A percentile compares a stretch with the other conserved stretches of the same genome.
Conservation (phyloP, 2,113 vertebrate species). For the Hippocampus abdominalis region DNA sequence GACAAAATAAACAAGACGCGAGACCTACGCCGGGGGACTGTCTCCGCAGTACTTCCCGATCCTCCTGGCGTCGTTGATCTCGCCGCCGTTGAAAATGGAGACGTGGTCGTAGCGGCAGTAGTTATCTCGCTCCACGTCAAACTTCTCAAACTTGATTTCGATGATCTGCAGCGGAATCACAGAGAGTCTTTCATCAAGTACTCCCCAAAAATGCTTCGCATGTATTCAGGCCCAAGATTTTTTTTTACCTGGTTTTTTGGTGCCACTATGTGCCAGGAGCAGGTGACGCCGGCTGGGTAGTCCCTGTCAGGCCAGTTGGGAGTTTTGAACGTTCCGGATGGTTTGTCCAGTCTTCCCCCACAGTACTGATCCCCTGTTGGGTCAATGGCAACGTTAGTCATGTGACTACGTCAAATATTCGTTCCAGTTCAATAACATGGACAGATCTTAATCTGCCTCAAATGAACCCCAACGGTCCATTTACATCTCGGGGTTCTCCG, state of each 20-base stretch:
- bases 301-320: constrained; percentile 98
- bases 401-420: neutral
- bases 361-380: constrained; percentile 93
- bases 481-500: too few relatives aligned
- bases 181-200: neutral
- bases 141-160: constrained; percentile 95
- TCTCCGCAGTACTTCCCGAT: constrained; percentile 97
- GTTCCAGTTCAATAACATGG: neutral
- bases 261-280: constrained; percentile 93
- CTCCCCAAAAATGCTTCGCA: neutral
- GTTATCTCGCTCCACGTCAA: constrained; percentile 95
- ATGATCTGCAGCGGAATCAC: constrained; percentile 71
- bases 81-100: constrained; percentile 89
- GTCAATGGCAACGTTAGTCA: neutral
- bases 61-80: constrained; percentile 89
- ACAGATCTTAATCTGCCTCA: neutral
- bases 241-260: constrained; percentile 87
- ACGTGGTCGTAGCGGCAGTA: constrained; percentile 96
- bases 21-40: constrained; percentile 89
- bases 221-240: neutral
- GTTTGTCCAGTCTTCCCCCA: constrained; percentile 85
- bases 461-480: too few relatives aligned
- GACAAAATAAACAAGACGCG: constrained; percentile 21
- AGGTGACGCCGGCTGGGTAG: constrained; percentile 93
- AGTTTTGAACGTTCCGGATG: constrained; percentile 86